phyloP scores from a whole-genome alignment of 2,888 invertebrate species.

The Zele albiditarsus region DNA sequence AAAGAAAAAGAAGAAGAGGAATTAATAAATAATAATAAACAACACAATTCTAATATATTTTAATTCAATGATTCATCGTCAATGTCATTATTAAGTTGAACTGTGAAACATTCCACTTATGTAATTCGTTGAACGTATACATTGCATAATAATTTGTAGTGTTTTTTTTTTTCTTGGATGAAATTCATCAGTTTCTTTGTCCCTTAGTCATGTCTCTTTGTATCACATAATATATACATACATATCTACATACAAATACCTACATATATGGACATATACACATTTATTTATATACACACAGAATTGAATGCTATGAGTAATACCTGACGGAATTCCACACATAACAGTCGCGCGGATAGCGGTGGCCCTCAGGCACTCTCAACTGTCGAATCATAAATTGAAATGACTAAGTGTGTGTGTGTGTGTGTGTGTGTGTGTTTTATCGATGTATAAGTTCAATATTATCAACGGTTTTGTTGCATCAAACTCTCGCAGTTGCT shows the following conservation, averaged over 20 bases:
- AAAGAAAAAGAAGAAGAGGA: not conserved
- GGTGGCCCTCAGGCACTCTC: too few species aligned
- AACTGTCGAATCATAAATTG: too few species aligned
- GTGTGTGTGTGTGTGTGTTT: not conserved
- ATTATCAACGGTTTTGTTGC: too few species aligned
- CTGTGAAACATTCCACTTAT: not conserved
- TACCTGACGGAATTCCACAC: slow-evolving; percentile 11
- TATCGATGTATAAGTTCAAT: too few species aligned
- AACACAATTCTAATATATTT: not conserved
- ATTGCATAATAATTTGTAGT: slow-evolving; percentile 4
- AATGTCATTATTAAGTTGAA: slow-evolving; percentile 1
- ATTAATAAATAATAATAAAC: not conserved
- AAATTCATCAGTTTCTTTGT: slow-evolving; percentile 23
- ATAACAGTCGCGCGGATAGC: slow-evolving; percentile 4
- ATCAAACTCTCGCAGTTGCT: too few species aligned
- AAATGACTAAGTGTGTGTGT: slow-evolving; percentile 17
- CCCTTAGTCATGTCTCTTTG: slow-evolving; percentile 4
- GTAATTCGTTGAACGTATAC: not conserved
- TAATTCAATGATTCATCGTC: slow-evolving; percentile 3
- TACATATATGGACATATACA: not conserved
- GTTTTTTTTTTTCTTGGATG: not conserved
- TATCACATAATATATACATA: not conserved
- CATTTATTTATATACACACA: not conserved
- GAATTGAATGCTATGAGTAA: not conserved
- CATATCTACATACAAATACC: not conserved